phyloP scores from a whole-genome alignment of 2,888 invertebrate species.

The Galerucella calmariensis region DNA sequence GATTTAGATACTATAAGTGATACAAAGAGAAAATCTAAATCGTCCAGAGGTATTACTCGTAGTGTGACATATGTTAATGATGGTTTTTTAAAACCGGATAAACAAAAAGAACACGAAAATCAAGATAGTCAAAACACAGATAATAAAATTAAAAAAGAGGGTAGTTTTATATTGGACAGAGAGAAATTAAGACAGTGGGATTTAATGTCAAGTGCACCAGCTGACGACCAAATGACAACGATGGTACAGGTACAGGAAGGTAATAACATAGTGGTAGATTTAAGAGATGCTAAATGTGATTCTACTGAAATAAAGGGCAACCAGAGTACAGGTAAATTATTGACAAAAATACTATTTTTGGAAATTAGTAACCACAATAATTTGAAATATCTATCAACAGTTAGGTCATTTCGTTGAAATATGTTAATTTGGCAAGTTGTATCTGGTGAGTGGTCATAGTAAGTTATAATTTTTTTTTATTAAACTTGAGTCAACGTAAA shows the following conservation, averaged over 20 bases:
- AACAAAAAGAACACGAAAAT: conserved; percentile 55
- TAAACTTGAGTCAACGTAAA: too few relatives aligned
- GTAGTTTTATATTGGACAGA: conserved; percentile 74
- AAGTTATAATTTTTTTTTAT: too few relatives aligned
- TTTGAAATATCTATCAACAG: not conserved
- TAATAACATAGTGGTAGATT: conserved; percentile 59
- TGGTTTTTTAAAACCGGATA: conserved; percentile 67
- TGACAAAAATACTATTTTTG: not conserved
- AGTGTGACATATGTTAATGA: conserved; percentile 85
- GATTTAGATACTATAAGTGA: conserved; percentile 74
- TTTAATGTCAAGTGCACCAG: conserved; percentile 81
- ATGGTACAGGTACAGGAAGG: conserved; percentile 54
- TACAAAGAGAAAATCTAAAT: conserved; percentile 54
- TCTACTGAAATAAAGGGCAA: conserved; percentile 52
- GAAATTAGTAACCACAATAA: conserved; percentile 1
- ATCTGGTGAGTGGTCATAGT: not conserved
- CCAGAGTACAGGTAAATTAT: conserved; percentile 60
- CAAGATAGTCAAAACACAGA: conserved; percentile 67
- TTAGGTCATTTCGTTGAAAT: not conserved
- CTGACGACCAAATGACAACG: conserved; percentile 57
- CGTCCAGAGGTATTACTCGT: conserved; percentile 67
- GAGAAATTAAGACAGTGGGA: conserved; percentile 91
- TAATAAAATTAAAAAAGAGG: conserved; percentile 57
- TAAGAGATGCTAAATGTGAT: conserved; percentile 56
- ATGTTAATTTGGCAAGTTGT: not conserved